Evolutionary conservation across 2,888 invertebrate genomes (phyloP).

Genomic region (Plebejus argus): DNA sequence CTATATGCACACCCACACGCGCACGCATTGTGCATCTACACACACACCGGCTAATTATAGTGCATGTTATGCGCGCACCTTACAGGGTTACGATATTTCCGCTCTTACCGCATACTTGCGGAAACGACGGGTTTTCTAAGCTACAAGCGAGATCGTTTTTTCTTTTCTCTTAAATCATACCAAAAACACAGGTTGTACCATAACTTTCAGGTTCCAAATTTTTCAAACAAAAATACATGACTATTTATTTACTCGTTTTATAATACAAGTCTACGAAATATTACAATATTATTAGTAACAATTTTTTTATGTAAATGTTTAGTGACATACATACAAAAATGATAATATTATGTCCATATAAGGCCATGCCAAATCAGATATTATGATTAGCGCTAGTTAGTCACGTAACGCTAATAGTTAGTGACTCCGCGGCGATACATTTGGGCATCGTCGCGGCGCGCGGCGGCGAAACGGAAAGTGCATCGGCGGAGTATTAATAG

Average conservation of each 20-base stretch:
- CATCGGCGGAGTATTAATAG: constrained; percentile 25
- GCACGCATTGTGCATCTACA: background rate
- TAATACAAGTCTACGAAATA: background rate
- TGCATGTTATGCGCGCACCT: background rate
- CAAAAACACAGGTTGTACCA: background rate
- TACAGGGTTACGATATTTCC: constrained; percentile 12
- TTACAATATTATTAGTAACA: background rate
- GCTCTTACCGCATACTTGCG: background rate
- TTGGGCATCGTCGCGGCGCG: background rate
- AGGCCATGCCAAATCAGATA: background rate
- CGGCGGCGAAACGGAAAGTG: constrained; percentile 23
- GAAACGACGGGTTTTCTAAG: background rate
- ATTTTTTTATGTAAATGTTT: too few species aligned
- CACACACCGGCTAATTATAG: background rate
- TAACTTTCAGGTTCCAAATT: background rate
- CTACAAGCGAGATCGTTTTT: background rate
- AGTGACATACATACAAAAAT: background rate
- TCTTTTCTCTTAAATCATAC: background rate
- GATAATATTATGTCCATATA: background rate
- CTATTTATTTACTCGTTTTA: too few species aligned
- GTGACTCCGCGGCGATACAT: background rate
- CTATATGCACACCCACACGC: background rate
- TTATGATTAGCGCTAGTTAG: background rate
- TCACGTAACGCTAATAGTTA: background rate
- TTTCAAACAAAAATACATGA: background rate